Evolutionary conservation across 2,797 vertebrate species (phyloP), one percentile per base, ranked within the genome.

Genomic region (Pseudochromis fuscus): DNA sequence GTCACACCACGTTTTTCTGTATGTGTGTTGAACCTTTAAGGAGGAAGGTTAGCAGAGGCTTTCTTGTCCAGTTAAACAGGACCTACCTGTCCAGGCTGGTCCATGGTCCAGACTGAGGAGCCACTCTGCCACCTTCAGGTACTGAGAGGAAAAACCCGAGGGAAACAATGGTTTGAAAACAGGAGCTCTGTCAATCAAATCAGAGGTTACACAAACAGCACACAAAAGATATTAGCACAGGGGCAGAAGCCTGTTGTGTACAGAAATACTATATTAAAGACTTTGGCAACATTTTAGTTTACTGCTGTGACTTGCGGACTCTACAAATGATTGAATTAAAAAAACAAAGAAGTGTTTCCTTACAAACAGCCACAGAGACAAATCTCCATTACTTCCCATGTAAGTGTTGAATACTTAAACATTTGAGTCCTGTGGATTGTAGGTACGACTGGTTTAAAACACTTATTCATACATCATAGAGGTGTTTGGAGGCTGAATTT

Each of bases 141-240:
- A 30, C 45, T 56, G 50, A 40, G 35, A 42, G 10, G 38, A 60
- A 66, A 35, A 35, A 35, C 48, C 52, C 11, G 44, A 33, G 31
- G 65, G 40, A 42, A 4, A 58, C 51, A 19, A 62, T 33, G 64
- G 31, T 4, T 7, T 24, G 40, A 8, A 61, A 35, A 64, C n/a
- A 12, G 19, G 25, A 67, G 60, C 23, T 42, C 35, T 42, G 16
- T 69, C 44, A 68, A 77, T 58, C 67, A 70, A 70, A 51, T 61
- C 69, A 86, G 87, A 85, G 70, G 67, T 83, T 75, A 66, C 28
- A 56, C 52, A 79, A 78, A 70, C 38, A 73, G 58, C 24, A 61
- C 49, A 31, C 45, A 5, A 55, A n/a, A 53, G 61, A 65, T 18
- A 46, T 21, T 12, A 58, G 19, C 27, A 62, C 16, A 33, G 28